phyloP scores from a whole-genome alignment of 2,113 vertebrate genomes.

The Sphyrna mokarran region DNA sequence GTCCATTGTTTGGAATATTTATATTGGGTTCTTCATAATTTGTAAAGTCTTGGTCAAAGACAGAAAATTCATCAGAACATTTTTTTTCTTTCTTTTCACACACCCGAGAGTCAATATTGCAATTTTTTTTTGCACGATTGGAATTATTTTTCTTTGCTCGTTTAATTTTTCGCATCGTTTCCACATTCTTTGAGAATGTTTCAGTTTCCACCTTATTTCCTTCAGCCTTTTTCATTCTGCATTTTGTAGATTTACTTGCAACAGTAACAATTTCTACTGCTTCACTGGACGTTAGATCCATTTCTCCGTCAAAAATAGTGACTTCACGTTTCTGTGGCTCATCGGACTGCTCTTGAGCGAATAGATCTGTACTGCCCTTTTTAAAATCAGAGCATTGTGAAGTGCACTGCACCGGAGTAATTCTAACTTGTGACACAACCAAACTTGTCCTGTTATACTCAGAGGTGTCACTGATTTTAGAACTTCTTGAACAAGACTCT shows the following conservation, averaged over 20 bases:
- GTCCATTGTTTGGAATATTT: neutral
- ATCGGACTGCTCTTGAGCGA: neutral
- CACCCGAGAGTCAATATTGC: neutral
- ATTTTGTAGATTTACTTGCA: constrained; percentile 42
- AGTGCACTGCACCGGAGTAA: neutral
- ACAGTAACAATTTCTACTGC: constrained; percentile 40
- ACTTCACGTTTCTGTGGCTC: constrained; percentile 40
- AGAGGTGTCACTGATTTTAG: neutral
- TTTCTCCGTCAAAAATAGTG: constrained; percentile 37
- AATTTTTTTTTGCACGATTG: neutral
- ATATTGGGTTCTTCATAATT: neutral
- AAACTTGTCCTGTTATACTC: neutral
- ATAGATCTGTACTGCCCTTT: neutral
- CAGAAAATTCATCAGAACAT: neutral
- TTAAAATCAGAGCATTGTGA: neutral
- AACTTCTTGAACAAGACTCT: neutral
- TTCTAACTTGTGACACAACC: neutral
- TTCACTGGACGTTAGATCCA: neutral
- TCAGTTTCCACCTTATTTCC: constrained; percentile 36
- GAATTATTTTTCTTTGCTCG: neutral
- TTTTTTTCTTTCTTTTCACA: neutral
- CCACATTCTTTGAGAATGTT: neutral
- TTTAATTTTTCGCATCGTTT: neutral
- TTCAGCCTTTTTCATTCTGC: constrained; percentile 38
- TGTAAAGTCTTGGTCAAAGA: neutral